Evolutionary conservation across 2,797 vertebrate genomes (phyloP).

Genomic region (Tapirus indicus): DNA sequence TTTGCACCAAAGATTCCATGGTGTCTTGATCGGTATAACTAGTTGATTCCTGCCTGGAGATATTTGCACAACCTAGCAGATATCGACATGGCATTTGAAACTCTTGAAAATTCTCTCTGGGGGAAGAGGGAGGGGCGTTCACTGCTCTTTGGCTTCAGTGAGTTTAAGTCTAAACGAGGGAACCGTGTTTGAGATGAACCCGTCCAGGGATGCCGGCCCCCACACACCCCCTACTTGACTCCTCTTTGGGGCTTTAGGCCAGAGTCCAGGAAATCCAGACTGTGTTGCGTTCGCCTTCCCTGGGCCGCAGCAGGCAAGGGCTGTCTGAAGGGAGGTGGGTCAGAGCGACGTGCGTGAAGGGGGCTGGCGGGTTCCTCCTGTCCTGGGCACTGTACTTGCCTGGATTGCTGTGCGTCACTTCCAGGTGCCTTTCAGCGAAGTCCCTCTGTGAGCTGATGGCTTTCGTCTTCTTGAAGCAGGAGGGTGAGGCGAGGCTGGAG

Average conservation of each 20-base stretch:
- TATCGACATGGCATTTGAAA: conserved; percentile 75
- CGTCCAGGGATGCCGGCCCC: background rate
- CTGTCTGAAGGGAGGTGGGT: background rate
- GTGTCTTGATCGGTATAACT: conserved; percentile 49
- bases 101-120: conserved; percentile 56
- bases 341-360: background rate
- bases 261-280: background rate
- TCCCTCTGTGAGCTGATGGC: background rate
- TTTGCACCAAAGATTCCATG: conserved; percentile 70
- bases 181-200: background rate
- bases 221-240: background rate
- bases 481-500: background rate
- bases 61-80: conserved; percentile 53
- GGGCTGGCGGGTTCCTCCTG: accelerated
- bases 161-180: background rate
- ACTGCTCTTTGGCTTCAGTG: conserved; percentile 39
- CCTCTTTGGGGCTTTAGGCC: background rate
- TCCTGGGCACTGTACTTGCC: background rate
- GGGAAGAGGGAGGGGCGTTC: background rate
- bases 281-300: background rate
- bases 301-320: background rate
- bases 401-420: background rate
- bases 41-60: conserved; percentile 35
- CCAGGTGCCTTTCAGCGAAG: background rate
- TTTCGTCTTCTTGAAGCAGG: conserved; percentile 22